Conservation (phyloP, 2,888 invertebrate species). For the Tethea ocularis region DNA sequence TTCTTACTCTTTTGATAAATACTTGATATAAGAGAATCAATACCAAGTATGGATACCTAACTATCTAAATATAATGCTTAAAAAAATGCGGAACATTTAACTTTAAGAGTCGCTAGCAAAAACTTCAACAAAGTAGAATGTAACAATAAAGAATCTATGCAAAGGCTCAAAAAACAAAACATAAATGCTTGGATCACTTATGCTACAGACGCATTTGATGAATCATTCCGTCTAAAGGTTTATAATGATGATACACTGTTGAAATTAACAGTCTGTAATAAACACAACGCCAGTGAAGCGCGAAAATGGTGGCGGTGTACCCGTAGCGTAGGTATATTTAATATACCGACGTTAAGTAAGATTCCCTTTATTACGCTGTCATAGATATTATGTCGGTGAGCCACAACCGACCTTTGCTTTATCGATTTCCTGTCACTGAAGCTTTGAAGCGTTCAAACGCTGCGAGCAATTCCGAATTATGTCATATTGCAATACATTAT, state of each 20-base stretch:
- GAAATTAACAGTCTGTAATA: neutral
- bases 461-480: slow-evolving; percentile 37
- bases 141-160: too few relatives aligned
- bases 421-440: slow-evolving; percentile 40
- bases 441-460: slow-evolving; percentile 25
- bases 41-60: neutral
- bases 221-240: neutral
- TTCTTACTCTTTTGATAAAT: neutral
- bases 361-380: slow-evolving; percentile 10
- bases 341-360: neutral
- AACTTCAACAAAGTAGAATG: too few relatives aligned
- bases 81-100: too few relatives aligned
- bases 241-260: slow-evolving; percentile 1
- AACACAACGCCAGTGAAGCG: neutral
- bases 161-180: too few relatives aligned
- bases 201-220: neutral
- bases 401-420: slow-evolving; percentile 26
- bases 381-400: slow-evolving; percentile 10
- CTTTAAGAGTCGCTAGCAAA: neutral
- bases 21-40: neutral
- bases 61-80: neutral
- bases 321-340: neutral
- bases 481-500: slow-evolving; percentile 27
- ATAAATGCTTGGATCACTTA: too few relatives aligned
- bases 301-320: neutral